Base-by-base conservation (phyloP, 30 jellyfish, hydroid and myxozoan species). In the Pelagia noctiluca region DNA sequence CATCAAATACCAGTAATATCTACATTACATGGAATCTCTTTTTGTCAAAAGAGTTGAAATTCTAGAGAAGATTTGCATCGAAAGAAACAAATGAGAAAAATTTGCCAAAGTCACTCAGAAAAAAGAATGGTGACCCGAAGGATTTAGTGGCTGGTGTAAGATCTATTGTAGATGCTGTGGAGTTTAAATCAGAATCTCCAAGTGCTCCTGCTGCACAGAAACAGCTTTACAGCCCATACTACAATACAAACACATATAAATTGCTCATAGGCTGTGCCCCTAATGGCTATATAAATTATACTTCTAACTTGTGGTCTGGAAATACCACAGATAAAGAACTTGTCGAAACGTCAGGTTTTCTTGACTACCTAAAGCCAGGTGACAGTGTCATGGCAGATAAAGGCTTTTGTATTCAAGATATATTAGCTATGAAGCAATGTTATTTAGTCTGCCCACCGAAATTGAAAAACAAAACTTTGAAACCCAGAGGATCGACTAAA, bases 361-460 rank as follows among this genome's bases (percentile, higher is more conserved):
- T 76, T 23, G 88, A 49, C 66, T 77, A 29, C 35, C 37, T 76
- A 37, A 60, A 76, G n/a, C 88, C 88, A 1, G 88, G 88, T 12
- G 88, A 76, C 37, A 50, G 23, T 1, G 77, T 76, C 54, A 29
- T 76, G 88, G 88, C 87, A 13, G 87, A 75, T 35, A 75, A 54
- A 57, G 87, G 87, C 54, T 75, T 75, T 75, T 31, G 37, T 30
- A 50, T 76, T n/a, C 28, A 54, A 37, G 77, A 66, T 1, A 71
- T 71, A 71, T 24, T 71, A 42, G 69, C 69, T 5, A 33, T 71
- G 83, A 71, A 38, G 30, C 8, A 36, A 0, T 71, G 83, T 71
- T 37, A 23, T 19, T 71, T 37, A 35, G 38, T 38, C 7, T 46
- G 35, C 23, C 83, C 83, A 3, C 83, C 83, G 23, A 48, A 38